These are phyloP conservation scores for Stenoptilia bipunctidactyla DNA, from an alignment of 2,888 invertebrate genomes.

Conservation along the genomic window DNA sequence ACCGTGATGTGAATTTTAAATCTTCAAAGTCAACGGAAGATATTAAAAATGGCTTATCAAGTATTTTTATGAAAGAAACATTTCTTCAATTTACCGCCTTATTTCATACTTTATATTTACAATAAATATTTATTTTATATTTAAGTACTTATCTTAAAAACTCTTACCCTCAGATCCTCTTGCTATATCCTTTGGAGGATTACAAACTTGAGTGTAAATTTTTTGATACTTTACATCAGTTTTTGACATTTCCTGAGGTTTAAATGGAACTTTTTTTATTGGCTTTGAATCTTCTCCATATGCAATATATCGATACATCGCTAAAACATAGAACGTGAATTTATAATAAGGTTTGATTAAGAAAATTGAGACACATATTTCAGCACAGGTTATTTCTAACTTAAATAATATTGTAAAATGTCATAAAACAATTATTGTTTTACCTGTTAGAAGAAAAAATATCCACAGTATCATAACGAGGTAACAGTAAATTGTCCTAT, in stretches of 20 bases:
- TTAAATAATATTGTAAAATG: background rate
- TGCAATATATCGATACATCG: slow-evolving; percentile 84
- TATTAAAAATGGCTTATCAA: too few species aligned
- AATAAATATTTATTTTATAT: too few species aligned
- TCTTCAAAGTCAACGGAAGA: too few species aligned
- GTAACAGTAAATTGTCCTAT: slow-evolving; percentile 86
- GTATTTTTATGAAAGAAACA: too few species aligned
- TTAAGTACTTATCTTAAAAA: too few species aligned
- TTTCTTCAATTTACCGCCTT: too few species aligned
- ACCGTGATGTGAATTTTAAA: too few species aligned
- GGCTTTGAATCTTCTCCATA: slow-evolving; percentile 59
- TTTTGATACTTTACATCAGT: slow-evolving; percentile 74
- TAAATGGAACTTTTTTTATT: slow-evolving; percentile 44
- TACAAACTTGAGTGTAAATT: slow-evolving; percentile 77
- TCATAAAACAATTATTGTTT: background rate
- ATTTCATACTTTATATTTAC: too few species aligned
- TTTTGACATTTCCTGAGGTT: slow-evolving; percentile 63
- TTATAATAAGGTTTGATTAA: background rate
- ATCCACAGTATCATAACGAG: slow-evolving; percentile 86
- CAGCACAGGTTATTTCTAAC: background rate
- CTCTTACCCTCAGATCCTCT: slow-evolving; percentile 81
- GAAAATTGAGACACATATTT: background rate
- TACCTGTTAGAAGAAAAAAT: slow-evolving; percentile 81
- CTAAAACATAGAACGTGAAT: too few species aligned
- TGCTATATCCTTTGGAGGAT: slow-evolving; percentile 77